These are phyloP conservation scores for Ceriagrion tenellum DNA, from an alignment of 2,888 invertebrate species.

Conservation along the genomic window DNA sequence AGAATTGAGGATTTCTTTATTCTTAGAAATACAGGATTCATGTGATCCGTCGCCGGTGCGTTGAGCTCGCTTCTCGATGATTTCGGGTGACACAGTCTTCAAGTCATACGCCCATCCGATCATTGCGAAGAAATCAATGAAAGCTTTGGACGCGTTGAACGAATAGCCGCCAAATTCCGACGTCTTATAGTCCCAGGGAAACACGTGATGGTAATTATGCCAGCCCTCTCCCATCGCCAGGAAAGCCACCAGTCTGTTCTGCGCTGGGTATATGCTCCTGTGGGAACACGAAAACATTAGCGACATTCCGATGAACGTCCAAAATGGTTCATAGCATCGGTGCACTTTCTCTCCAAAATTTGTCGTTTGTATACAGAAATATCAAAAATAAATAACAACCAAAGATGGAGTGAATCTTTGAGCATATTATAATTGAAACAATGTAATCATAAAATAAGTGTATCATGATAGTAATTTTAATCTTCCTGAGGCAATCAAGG, in stretches of 20 bases:
- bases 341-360: neutral
- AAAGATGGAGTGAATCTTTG: no score
- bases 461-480: no score
- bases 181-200: conserved; percentile 79
- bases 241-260: conserved; percentile 76
- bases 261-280: conserved; percentile 74
- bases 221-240: conserved; percentile 76
- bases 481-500: no score
- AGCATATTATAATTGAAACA: no score
- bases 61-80: conserved; percentile 74
- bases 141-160: conserved; percentile 75
- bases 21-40: neutral
- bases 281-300: neutral
- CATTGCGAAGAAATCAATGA: conserved; percentile 75
- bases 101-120: conserved; percentile 78
- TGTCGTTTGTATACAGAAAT: no score
- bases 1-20: neutral
- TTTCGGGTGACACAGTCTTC: conserved; percentile 75
- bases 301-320: neutral
- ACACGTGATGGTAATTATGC: conserved; percentile 80
- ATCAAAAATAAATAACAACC: no score
- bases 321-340: neutral
- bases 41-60: conserved; percentile 73
- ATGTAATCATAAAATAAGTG: no score
- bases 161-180: conserved; percentile 76